Evolutionary conservation across 2,113 vertebrate genomes (phyloP).

Genomic region (Spea multiplicata): DNA sequence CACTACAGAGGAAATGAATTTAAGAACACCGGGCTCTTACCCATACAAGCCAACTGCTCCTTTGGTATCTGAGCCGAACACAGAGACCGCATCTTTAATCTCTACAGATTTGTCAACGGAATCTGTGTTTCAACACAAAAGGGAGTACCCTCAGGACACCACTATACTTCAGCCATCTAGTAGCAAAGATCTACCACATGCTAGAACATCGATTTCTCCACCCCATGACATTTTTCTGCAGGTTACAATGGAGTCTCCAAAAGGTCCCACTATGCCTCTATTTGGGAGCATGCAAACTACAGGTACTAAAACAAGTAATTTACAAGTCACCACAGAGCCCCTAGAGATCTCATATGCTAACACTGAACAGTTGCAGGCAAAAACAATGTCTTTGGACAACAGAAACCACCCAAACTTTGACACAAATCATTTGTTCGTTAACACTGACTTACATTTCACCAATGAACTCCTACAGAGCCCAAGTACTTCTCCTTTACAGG

Average conservation of each 20-base stretch:
- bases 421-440: background rate
- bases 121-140: background rate
- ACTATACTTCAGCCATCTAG: background rate
- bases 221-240: background rate
- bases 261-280: background rate
- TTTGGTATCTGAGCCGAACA: conserved; percentile 49
- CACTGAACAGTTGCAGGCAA: background rate
- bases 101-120: background rate
- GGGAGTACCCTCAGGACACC: background rate
- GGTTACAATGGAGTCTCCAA: background rate
- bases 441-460: background rate
- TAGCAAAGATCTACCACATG: background rate
- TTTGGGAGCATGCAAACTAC: background rate
- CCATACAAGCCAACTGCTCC: conserved; percentile 54
- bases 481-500: background rate
- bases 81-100: conserved; percentile 18
- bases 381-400: background rate
- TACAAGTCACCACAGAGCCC: background rate
- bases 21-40: conserved; percentile 53
- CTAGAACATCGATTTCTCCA: background rate
- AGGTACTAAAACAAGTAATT: background rate
- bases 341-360: background rate
- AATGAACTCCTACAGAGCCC: conserved; percentile 18
- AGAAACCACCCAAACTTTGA: background rate
- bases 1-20: conserved; percentile 48